These are phyloP conservation scores for Rhynchophorus ferrugineus DNA, from an alignment of 1,140 invertebrate genomes.

Conservation along the genomic window DNA sequence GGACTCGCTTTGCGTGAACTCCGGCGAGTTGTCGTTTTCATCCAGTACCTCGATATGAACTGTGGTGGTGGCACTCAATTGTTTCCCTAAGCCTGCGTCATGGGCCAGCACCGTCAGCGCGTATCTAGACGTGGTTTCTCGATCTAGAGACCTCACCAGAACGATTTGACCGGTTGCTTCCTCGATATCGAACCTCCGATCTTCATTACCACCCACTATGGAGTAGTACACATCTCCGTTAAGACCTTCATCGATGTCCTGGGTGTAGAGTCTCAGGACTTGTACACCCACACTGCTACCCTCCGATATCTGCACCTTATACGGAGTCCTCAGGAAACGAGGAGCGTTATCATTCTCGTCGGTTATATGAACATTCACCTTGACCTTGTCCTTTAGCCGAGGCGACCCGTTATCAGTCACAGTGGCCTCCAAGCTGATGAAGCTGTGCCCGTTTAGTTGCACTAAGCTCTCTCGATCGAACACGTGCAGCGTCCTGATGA, in stretches of 20 bases:
- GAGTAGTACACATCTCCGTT: slow-evolving; percentile 88
- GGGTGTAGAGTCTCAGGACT: slow-evolving; percentile 75
- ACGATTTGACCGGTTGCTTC: slow-evolving; percentile 81
- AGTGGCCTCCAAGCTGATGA: slow-evolving; percentile 72
- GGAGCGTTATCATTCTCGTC: slow-evolving; percentile 93
- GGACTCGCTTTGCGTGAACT: slow-evolving; percentile 65
- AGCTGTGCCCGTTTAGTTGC: slow-evolving; percentile 64
- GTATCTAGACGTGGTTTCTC: slow-evolving; percentile 76
- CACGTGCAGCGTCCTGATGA: slow-evolving; percentile 74
- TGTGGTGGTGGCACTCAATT: slow-evolving; percentile 65
- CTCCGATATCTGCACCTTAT: slow-evolving; percentile 80
- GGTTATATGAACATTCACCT: slow-evolving; percentile 77
- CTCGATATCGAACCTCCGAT: slow-evolving; percentile 75
- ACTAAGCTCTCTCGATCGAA: slow-evolving; percentile 85
- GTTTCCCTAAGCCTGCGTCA: slow-evolving; percentile 63
- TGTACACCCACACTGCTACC: slow-evolving; percentile 67
- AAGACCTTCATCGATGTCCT: slow-evolving; percentile 80
- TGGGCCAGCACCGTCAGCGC: slow-evolving; percentile 70
- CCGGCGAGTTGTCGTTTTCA: slow-evolving; percentile 89
- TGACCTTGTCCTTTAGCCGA: slow-evolving; percentile 75
- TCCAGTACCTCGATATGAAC: slow-evolving; percentile 79
- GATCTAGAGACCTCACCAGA: slow-evolving; percentile 68
- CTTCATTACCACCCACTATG: slow-evolving; percentile 70
- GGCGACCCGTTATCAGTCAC: slow-evolving; percentile 82
- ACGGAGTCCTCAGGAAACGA: slow-evolving; percentile 72